Base-by-base conservation (phyloP, 1,140 invertebrate species). In the Ruditapes philippinarum region DNA sequence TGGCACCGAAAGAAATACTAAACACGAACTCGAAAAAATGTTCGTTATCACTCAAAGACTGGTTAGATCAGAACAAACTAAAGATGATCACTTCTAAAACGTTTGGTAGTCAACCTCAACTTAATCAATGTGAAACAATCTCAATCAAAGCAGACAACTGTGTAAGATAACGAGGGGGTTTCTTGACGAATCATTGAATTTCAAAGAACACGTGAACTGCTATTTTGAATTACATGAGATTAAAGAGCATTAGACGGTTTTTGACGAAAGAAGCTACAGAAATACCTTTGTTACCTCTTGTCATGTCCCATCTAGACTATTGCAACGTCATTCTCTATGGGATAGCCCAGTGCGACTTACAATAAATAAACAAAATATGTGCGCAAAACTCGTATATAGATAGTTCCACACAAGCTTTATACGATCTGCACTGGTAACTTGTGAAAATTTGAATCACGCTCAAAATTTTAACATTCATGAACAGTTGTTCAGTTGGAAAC, bases 301-400 rank as follows among this genome's bases (percentile, higher is more conserved):
- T 88, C 54, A 51, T 80, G 36, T 88, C 78, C 31, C 60, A 73
- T 40, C 38, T 80, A 17, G 76, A 88, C 42, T 81, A 81, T 38
- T 88, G 86, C 49, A 88, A 88, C 51, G 74, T 68, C 14, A 88
- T 79, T 68, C n/a, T n/a, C n/a, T n/a, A n/a, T n/a, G n/a, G n/a
- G n/a, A n/a, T n/a, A n/a, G n/a, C n/a, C n/a, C n/a, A 88, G 33
- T 78, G 73, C 40, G 31, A 79, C 12, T 33, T 40, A 68, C 45
- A 79, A 4, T 79, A 88, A 78, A 79, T 68, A 49, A 62, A 79
- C 54, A 88, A 88, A 78, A 79, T 68, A 79, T 88, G 74, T 88
- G 57, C 51, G 60, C 57, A 38, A 80, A 78, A 73, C 45, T 57
- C 19, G 68, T 70, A 33, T 73, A 38, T 31, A 42, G 42, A 2